Evolutionary conservation across 2,113 vertebrate species (phyloP), one percentile per base, ranked within the genome.

Genomic region (Zapus hudsonius): DNA sequence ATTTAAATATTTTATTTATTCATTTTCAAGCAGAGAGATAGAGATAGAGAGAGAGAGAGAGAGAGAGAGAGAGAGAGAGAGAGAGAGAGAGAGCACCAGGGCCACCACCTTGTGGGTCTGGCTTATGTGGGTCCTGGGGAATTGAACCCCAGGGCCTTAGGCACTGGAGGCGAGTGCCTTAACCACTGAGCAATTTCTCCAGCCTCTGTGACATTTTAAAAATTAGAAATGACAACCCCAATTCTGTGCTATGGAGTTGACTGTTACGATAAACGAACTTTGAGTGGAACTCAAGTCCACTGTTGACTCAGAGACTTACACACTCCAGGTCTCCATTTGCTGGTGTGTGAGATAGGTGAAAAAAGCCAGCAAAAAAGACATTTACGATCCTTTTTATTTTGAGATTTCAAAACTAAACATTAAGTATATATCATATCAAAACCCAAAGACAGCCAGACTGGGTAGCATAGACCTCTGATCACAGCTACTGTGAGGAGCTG

Each of bases 201-300:
- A n/a, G n/a, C n/a, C n/a, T 61, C 81, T 84, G 67, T 85, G 78
- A 23, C 55, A 64, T 63, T 36, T 92, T 87, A 52, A 88, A 88
- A 94, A 42, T 12, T 33, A 85, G 63, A 87, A 72, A 72, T 36
- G 55, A 10, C 36, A 67, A 47, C 22, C 7, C 17, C 40, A 25
- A 40, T 78, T 93, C n/a, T 85, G 38, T 63, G 13, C 61, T 67
- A 82, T 40, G 33, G 33, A 82, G 42, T 15, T 78, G 17, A 78
- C 75, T 73, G 25, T 36, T 40, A 36, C 78, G n/a, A n/a, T n/a
- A n/a, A n/a, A 70, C 9, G 20, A 76, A 25, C 57, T 61, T 27
- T 44, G 36, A 47, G 69, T 20, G 59, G 36, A 93, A 82, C 20
- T 55, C 38, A 33, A 80, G 69, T 17, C 42, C 67, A 29, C 1